Base-by-base conservation (phyloP, 2,797 vertebrate genomes). In the Tokudaia muenninki region DNA sequence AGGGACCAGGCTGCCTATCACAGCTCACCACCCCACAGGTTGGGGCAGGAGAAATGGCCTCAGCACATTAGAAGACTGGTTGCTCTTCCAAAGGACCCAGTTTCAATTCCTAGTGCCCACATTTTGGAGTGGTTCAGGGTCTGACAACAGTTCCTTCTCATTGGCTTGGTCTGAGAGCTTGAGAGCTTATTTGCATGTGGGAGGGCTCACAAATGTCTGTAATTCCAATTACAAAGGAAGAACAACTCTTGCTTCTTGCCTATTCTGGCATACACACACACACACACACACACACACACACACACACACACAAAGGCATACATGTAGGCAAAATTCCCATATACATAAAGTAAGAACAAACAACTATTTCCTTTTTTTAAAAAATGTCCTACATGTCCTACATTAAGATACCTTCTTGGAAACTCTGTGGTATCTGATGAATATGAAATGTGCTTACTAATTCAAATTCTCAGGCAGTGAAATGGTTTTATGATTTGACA, bases 401-500 rank as follows among this genome's bases (percentile, higher is more conserved):
- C 4, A 70, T 10, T n/a, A 59, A 55, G 31, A n/a, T 26, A 90
- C 2, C 29, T 8, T 94, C 4, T 0, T 59, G 3, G 37, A 87
- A 67, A n/a, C 94, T 90, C 93, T 61, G 57, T 52, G 3, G 0
- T 47, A 61, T 55, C 31, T 70, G 83, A 67, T 70, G 50, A 2
- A 19, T 13, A 87, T 57, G 1, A 96, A 90, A 6, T 75, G 3
- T 82, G 11, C 92, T 52, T 75, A 55, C 52, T 22, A 26, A 44
- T 11, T 67, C 63, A 94, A 94, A 59, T 52, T 3, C n/a, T 31
- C 52, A 83, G 91, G n/a, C 11, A 80, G 47, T 65, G 44, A 78
- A 44, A 74, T 4, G 22, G 14, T 31, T 96, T 87, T 94, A 65
- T 88, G 77, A 90, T 74, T 83, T 95, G 87, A 41, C n/a, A 83